phyloP scores from a whole-genome alignment of 2,113 vertebrate genomes.

The Vicugna pacos region DNA sequence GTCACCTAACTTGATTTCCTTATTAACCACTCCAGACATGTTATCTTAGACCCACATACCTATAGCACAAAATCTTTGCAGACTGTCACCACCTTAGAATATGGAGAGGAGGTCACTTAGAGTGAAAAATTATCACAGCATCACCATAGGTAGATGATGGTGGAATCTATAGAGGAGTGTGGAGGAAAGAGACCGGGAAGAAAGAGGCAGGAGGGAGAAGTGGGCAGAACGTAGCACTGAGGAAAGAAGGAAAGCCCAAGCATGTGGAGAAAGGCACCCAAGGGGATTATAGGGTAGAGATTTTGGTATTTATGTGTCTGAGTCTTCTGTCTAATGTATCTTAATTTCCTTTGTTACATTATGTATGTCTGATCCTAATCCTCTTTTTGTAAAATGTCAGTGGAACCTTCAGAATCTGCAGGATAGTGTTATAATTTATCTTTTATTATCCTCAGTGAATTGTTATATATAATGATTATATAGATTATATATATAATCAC shows the following conservation, averaged over 20 bases:
- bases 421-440: slow-evolving; percentile 2
- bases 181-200: neutral
- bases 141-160: neutral
- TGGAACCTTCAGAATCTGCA: neutral
- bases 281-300: neutral
- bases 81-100: neutral
- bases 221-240: neutral
- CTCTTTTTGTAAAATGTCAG: slow-evolving; percentile 39
- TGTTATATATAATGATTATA: neutral
- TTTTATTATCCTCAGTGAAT: slow-evolving; percentile 6
- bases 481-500: too few species aligned
- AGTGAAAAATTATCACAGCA: neutral
- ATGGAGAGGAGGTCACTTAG: neutral
- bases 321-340: neutral
- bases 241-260: neutral
- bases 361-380: neutral
- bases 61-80: neutral
- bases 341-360: slow-evolving; percentile 21
- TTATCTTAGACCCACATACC: neutral
- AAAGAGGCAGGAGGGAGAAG: neutral
- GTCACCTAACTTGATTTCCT: neutral
- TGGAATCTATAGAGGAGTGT: neutral
- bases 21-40: neutral
- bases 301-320: neutral
- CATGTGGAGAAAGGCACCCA: neutral